Evolutionary conservation across 2,113 vertebrate genomes (phyloP).

Genomic region (Mustela nigripes): DNA sequence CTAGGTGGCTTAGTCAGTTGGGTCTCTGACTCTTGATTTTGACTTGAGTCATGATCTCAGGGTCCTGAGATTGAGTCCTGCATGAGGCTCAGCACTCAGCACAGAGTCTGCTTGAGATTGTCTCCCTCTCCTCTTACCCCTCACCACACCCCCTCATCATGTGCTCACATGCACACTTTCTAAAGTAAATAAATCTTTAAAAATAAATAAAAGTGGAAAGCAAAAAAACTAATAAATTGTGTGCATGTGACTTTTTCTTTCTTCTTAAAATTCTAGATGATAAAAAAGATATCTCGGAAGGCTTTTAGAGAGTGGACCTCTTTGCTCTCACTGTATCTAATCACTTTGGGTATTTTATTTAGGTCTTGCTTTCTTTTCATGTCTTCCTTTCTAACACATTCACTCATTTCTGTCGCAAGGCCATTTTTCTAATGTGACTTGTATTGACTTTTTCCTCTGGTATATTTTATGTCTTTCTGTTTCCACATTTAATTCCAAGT

Average conservation of each 20-base stretch:
- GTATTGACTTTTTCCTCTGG: neutral
- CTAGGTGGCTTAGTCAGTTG: neutral
- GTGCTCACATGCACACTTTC: neutral
- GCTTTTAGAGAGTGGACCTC: neutral
- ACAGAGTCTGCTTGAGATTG: neutral
- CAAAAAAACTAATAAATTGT: neutral
- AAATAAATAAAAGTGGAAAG: neutral
- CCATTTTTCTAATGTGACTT: neutral
- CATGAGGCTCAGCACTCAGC: neutral
- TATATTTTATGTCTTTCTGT: neutral
- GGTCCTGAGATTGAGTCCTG: neutral
- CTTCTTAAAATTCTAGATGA: neutral
- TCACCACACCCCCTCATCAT: neutral
- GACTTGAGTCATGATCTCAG: neutral
- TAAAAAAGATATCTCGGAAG: neutral
- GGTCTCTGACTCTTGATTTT: neutral
- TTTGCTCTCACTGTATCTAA: neutral
- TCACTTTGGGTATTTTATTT: neutral
- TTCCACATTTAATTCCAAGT: constrained; percentile 9
- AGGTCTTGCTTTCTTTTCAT: neutral
- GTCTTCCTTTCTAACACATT: constrained; percentile 1
- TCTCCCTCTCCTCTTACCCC: neutral
- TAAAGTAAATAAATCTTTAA: neutral
- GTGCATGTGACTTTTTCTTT: neutral
- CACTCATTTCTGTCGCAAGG: neutral